A percentile compares a stretch with the other conserved stretches of the same genome.
These are phyloP conservation scores for Dyspetes luteomarginatus DNA, from an alignment of 2,888 invertebrate genomes.

Conservation along the genomic window DNA sequence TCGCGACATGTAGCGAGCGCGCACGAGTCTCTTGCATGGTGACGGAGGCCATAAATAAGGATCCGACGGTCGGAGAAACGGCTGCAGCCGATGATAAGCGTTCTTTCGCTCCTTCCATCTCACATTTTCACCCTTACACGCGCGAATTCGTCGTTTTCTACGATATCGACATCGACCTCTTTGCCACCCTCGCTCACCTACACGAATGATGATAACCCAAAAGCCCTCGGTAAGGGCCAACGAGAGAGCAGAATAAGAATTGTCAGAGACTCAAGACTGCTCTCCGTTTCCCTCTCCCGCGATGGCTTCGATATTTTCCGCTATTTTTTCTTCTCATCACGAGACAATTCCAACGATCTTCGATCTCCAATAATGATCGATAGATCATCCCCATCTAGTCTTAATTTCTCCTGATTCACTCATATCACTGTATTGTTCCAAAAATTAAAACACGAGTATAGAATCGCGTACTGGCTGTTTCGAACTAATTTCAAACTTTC, in stretches of 20 bases:
- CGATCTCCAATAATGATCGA: not conserved
- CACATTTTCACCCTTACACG: constrained; percentile 52
- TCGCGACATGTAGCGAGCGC: constrained; percentile 37
- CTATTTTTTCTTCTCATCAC: not conserved
- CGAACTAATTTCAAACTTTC: constrained; percentile 9
- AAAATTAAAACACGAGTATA: not conserved
- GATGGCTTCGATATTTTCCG: not conserved
- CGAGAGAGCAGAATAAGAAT: too few species aligned
- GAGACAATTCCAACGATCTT: not conserved
- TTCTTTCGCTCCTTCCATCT: constrained; percentile 73
- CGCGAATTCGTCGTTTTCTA: constrained; percentile 44
- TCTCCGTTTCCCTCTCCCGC: too few species aligned
- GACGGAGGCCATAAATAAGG: constrained; percentile 80
- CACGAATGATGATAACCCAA: constrained; percentile 27
- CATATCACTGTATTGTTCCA: not conserved
- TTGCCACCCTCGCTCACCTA: constrained; percentile 57
- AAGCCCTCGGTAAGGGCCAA: constrained; percentile 21
- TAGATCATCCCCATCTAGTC: not conserved
- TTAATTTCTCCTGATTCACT: not conserved
- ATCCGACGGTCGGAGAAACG: constrained; percentile 82
- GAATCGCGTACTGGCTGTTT: not conserved
- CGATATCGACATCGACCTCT: constrained; percentile 49
- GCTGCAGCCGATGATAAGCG: constrained; percentile 81
- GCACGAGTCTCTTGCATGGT: constrained; percentile 49
- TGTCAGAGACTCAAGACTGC: too few species aligned